phyloP scores from a whole-genome alignment of 2,113 vertebrate species.

The Monopterus albus region DNA sequence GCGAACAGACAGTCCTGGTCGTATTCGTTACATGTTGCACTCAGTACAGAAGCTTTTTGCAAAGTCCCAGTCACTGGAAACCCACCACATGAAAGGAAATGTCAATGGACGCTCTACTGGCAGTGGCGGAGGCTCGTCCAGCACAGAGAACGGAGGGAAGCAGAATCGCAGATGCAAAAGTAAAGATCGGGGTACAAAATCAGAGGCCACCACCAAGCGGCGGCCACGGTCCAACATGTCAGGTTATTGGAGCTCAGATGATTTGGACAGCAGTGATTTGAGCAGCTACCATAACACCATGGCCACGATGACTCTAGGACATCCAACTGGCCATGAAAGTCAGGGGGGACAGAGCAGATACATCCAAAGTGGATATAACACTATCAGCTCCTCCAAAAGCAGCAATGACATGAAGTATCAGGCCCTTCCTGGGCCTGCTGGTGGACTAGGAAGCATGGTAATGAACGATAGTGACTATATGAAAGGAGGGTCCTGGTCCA shows the following conservation, averaged over 20 bases:
- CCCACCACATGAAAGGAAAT: slow-evolving; percentile 87
- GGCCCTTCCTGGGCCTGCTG: slow-evolving; percentile 74
- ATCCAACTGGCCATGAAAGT: slow-evolving; percentile 79
- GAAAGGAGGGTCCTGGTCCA: slow-evolving; percentile 96
- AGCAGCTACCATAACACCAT: slow-evolving; percentile 92
- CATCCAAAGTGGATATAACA: slow-evolving; percentile 96
- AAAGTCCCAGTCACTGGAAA: slow-evolving; percentile 90
- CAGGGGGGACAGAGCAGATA: slow-evolving; percentile 86
- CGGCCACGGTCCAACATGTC: slow-evolving; percentile 96
- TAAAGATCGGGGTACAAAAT: slow-evolving; percentile 93
- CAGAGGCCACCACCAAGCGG: slow-evolving; percentile 89
- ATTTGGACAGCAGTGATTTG: slow-evolving; percentile 92
- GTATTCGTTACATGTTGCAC: slow-evolving; percentile 96
- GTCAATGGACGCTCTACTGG: slow-evolving; percentile 87
- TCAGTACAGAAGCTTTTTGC: slow-evolving; percentile 96
- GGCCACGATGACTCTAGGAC: slow-evolving; percentile 93
- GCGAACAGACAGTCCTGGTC: slow-evolving; percentile 94
- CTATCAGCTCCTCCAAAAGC: slow-evolving; percentile 95
- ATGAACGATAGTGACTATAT: slow-evolving; percentile 88
- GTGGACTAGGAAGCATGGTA: slow-evolving; percentile 42
- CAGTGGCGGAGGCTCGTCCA: slow-evolving; percentile 71
- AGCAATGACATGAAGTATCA: slow-evolving; percentile 86
- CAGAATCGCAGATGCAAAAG: slow-evolving; percentile 93
- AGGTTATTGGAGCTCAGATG: slow-evolving; percentile 98
- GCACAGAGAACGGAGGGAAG: slow-evolving; percentile 87